These are phyloP conservation scores for Lymantria dispar DNA, from an alignment of 2,888 invertebrate genomes.

Conservation along the genomic window DNA sequence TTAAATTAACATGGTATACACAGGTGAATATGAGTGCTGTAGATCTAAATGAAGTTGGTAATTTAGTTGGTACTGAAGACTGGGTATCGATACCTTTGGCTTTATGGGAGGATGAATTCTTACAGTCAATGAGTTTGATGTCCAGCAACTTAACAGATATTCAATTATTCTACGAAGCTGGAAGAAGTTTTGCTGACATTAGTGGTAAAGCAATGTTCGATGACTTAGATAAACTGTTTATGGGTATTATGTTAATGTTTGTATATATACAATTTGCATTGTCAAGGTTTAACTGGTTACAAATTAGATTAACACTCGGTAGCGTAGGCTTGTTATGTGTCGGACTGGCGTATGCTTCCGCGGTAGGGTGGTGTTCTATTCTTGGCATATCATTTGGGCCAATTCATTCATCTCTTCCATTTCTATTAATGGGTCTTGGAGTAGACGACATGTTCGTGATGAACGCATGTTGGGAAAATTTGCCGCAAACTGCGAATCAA, in stretches of 20 bases:
- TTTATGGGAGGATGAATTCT: constrained; percentile 84
- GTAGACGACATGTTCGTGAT: constrained; percentile 94
- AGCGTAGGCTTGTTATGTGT: constrained; percentile 87
- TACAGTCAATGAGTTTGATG: constrained; percentile 63
- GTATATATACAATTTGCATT: constrained; percentile 88
- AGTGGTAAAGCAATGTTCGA: constrained; percentile 87
- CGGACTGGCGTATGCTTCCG: constrained; percentile 87
- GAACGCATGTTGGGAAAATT: constrained; percentile 88
- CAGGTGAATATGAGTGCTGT: constrained; percentile 86
- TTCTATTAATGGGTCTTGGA: constrained; percentile 90
- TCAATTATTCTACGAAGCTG: constrained; percentile 81
- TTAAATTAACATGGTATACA: constrained; percentile 85
- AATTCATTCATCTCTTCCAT: constrained; percentile 91
- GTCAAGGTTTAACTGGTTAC: constrained; percentile 88
- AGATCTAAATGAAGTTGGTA: constrained; percentile 85
- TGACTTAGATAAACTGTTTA: constrained; percentile 86
- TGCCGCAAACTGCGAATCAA: constrained; percentile 74
- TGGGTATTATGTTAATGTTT: constrained; percentile 88
- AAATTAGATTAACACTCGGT: constrained; percentile 86
- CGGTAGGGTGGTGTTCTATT: constrained; percentile 87
- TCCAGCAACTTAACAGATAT: constrained; percentile 54
- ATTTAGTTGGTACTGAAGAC: constrained; percentile 88
- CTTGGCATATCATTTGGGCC: constrained; percentile 89
- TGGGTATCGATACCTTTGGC: constrained; percentile 85
- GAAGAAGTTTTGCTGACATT: constrained; percentile 89